These are phyloP conservation scores for Lordiphosa fenestrarum DNA, from an alignment of 2,888 invertebrate genomes.

Conservation along the genomic window DNA sequence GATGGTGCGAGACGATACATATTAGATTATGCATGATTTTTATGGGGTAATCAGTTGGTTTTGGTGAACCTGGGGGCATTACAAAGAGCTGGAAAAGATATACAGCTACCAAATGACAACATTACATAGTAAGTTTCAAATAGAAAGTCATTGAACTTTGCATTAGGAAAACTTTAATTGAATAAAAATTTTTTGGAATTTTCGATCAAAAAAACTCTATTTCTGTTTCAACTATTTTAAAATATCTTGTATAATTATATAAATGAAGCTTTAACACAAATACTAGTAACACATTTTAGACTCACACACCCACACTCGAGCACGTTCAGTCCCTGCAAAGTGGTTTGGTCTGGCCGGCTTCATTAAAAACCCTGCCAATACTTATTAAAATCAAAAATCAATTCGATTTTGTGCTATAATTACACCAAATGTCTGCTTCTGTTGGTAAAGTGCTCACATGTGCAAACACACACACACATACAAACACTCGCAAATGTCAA, in stretches of 20 bases:
- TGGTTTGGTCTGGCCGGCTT: conserved; percentile 30
- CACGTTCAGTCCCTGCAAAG: conserved; percentile 5
- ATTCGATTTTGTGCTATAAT: conserved; percentile 71
- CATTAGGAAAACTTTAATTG: too few species aligned
- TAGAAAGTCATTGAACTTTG: too few species aligned
- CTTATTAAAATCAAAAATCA: conserved; percentile 73
- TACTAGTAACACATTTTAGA: conserved; percentile 12
- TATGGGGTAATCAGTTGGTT: too few species aligned
- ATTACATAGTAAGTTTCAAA: too few species aligned
- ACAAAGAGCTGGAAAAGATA: too few species aligned
- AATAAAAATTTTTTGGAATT: too few species aligned
- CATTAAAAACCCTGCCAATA: conserved; percentile 72
- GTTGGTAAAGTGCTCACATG: conserved; percentile 61
- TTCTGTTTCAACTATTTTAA: too few species aligned
- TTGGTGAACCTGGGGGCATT: too few species aligned
- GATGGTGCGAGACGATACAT: not conserved
- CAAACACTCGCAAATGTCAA: conserved; percentile 60
- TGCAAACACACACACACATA: conserved; percentile 19
- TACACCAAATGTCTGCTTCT: conserved; percentile 68
- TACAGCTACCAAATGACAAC: too few species aligned
- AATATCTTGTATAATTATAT: too few species aligned
- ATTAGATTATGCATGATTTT: not conserved
- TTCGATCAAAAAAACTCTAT: too few species aligned
- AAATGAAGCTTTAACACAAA: too few species aligned
- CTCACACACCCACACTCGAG: conserved; percentile 5